Evolutionary conservation across 2,888 invertebrate species (phyloP), one percentile per base, ranked within the genome.

Genomic region (Drosophila falleni): DNA sequence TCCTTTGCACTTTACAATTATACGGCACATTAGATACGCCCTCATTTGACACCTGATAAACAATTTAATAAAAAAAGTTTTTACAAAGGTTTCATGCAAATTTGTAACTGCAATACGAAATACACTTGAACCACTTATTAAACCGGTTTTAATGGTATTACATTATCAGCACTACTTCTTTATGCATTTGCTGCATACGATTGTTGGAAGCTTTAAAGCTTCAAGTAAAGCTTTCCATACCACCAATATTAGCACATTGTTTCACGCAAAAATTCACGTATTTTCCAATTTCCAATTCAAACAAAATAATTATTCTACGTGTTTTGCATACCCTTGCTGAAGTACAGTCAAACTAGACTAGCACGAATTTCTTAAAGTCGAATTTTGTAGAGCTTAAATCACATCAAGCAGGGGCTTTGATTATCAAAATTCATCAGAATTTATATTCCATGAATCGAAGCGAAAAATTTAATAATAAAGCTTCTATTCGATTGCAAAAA

Each of bases 11-110:
- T 9, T 23, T 8, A 13, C 16, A 33, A 44, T 35, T 33, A 13
- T n/a, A n/a, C 9, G n/a, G 29, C 54, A 31, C 44, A 55, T 44
- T 55, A 54, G 16, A 19, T 44, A 31, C 19, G 41, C 54, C 31
- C 44, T n/a, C 29, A 41, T 16, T 51, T 51, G 9, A 5, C 54
- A 41, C 31, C 41, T 54, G 54, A 41, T 29, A 26, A 35, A 50
- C 11, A 47, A 29, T 16, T 4, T 3, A 23, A 26, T 23, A 44
- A n/a, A 3, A 44, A 44, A 44, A 13, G 13, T n/a, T 44, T 9
- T 44, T 23, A 8, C 29, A 5, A 5, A 37, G 15, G 10, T 39
- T 37, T 2, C 29, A 39, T 41, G 29, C 31, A 33, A 33, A 50
- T 35, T 50, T 50, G 11, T 13, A 9, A 9, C 29, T 29, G 26